A percentile compares a stretch with the other conserved stretches of the same genome.
Evolutionary conservation across 2,113 vertebrate genomes (phyloP).

Genomic region (Hucho hucho): DNA sequence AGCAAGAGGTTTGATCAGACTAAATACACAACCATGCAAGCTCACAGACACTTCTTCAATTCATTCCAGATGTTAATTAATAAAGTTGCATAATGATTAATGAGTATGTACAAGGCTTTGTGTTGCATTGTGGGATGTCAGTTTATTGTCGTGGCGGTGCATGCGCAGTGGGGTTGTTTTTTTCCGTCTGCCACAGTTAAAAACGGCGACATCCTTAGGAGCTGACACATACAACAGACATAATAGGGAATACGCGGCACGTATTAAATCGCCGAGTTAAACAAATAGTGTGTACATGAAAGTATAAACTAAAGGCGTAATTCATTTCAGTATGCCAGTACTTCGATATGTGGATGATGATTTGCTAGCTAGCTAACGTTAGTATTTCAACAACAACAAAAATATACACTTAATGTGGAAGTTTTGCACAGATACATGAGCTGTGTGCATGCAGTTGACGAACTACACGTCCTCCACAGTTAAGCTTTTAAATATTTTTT

Average conservation of each 20-base stretch:
- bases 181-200: neutral
- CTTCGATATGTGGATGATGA: neutral
- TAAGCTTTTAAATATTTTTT: too few relatives aligned
- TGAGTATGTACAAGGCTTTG: too few relatives aligned
- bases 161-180: neutral
- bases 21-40: too few relatives aligned
- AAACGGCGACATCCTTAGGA: constrained; percentile 93
- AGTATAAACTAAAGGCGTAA: neutral
- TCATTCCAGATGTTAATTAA: too few relatives aligned
- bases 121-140: too few relatives aligned
- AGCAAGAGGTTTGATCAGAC: neutral
- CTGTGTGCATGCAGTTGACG: too few relatives aligned
- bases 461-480: too few relatives aligned
- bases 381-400: too few relatives aligned
- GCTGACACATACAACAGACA: constrained; percentile 98
- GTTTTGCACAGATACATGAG: too few relatives aligned
- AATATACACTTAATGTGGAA: too few relatives aligned
- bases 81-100: too few relatives aligned
- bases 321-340: neutral
- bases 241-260: constrained; percentile 97
- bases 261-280: constrained; percentile 27
- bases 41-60: too few relatives aligned
- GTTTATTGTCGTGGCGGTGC: neutral
- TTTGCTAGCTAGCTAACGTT: neutral
- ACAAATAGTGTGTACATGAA: neutral